Conservation (phyloP, 2,113 vertebrate species). For the Suricata suricatta region DNA sequence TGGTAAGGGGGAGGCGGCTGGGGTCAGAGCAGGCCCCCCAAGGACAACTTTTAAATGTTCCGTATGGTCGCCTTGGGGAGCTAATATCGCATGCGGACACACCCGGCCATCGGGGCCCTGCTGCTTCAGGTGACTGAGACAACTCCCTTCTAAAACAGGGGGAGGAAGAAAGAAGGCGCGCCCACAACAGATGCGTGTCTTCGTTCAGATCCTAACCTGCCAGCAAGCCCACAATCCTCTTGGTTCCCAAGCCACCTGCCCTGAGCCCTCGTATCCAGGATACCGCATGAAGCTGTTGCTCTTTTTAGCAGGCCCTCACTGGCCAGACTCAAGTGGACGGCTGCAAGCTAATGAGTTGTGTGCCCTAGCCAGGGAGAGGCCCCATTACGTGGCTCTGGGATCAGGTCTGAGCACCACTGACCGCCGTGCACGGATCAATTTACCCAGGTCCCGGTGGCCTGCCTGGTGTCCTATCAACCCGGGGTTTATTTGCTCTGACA, state of each 20-base stretch:
- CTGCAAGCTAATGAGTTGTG: slow-evolving; percentile 84
- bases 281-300: slow-evolving; percentile 89
- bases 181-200: slow-evolving; percentile 48
- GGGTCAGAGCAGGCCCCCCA: background rate
- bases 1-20: slow-evolving; percentile 55
- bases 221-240: slow-evolving; percentile 83
- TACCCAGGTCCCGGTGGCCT: slow-evolving; percentile 53
- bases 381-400: slow-evolving; percentile 62
- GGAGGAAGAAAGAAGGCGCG: slow-evolving; percentile 25
- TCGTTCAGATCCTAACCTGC: slow-evolving; percentile 79
- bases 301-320: slow-evolving; percentile 83
- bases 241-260: slow-evolving; percentile 83
- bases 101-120: background rate
- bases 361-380: slow-evolving; percentile 75
- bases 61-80: slow-evolving; percentile 45
- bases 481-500: slow-evolving; percentile 62
- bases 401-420: slow-evolving; percentile 50
- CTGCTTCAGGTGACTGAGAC: slow-evolving; percentile 8
- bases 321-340: slow-evolving; percentile 79
- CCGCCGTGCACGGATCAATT: slow-evolving; percentile 65
- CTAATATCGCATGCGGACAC: slow-evolving; percentile 43
- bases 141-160: slow-evolving; percentile 71
- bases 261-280: slow-evolving; percentile 88
- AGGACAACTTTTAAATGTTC: slow-evolving; percentile 16
- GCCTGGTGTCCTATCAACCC: slow-evolving; percentile 3